Conservation (phyloP, 2,797 vertebrate genomes). For the Odontamblyopus rebecca region DNA sequence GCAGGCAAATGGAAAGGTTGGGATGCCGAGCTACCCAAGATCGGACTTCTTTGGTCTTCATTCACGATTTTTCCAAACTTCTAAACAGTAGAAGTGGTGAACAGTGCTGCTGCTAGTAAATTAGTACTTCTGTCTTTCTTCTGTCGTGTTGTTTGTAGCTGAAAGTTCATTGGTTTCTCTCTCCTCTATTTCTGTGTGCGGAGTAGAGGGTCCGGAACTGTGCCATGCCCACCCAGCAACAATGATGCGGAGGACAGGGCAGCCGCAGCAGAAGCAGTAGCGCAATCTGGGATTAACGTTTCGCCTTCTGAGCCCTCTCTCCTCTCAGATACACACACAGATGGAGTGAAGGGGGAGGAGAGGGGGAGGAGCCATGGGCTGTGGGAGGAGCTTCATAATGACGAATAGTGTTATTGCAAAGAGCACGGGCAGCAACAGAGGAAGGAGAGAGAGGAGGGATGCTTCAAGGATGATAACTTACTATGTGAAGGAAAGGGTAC, state of each 20-base stretch:
- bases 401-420: slow-evolving; percentile 52
- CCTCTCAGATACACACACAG: slow-evolving; percentile 23
- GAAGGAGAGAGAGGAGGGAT: slow-evolving; percentile 18
- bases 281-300: slow-evolving; percentile 71
- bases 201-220: slow-evolving; percentile 69
- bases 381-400: slow-evolving; percentile 71
- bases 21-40: slow-evolving; percentile 34
- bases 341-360: slow-evolving; percentile 15
- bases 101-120: slow-evolving; percentile 53
- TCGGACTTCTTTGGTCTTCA: slow-evolving; percentile 48
- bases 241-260: slow-evolving; percentile 68
- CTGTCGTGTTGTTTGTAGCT: slow-evolving; percentile 16
- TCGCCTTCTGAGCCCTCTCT: slow-evolving; percentile 46
- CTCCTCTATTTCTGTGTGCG: slow-evolving; percentile 26
- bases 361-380: slow-evolving; percentile 48
- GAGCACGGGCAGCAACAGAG: slow-evolving; percentile 32
- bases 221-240: slow-evolving; percentile 74
- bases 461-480: slow-evolving; percentile 29
- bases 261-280: slow-evolving; percentile 63
- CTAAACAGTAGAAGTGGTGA: slow-evolving; percentile 43
- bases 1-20: slow-evolving; percentile 27
- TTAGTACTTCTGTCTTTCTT: slow-evolving; percentile 38
- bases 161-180: slow-evolving; percentile 43
- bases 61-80: slow-evolving; percentile 47
- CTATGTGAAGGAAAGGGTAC: not conserved